A percentile compares a stretch with the other conserved stretches of the same genome.
phyloP scores from a whole-genome alignment of 2,797 vertebrate species.

The Phoebastria nigripes region DNA sequence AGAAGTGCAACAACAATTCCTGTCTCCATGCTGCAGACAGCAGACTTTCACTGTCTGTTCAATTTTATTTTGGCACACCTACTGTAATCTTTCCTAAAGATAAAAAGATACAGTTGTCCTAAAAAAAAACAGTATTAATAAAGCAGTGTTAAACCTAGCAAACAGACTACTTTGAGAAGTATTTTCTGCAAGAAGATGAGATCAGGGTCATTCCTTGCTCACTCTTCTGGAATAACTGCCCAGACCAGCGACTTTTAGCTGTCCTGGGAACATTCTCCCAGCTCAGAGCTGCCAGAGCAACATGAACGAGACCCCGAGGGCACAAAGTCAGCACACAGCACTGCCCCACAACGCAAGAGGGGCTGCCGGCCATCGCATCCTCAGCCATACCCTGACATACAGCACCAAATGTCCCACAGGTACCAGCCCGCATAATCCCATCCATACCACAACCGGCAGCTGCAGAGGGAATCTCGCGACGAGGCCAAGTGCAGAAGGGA shows the following conservation, averaged over 20 bases:
- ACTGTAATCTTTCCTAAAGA: background rate
- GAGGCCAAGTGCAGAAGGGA: background rate
- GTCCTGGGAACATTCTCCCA: background rate
- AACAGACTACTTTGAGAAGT: background rate
- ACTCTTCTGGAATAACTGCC: background rate
- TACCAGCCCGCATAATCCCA: background rate
- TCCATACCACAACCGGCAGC: accelerated
- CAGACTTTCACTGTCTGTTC: background rate
- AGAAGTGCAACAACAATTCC: background rate
- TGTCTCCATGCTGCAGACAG: background rate
- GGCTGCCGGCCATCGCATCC: background rate
- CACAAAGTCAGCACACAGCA: background rate
- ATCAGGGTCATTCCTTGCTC: background rate
- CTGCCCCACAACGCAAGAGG: background rate
- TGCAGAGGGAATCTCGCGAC: accelerated
- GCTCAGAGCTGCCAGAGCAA: background rate
- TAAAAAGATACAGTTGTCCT: background rate
- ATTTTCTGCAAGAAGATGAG: background rate
- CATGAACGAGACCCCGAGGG: background rate
- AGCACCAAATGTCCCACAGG: too few species aligned
- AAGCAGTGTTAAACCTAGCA: background rate
- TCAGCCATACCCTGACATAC: background rate
- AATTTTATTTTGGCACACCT: too few species aligned
- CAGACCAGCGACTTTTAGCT: background rate
- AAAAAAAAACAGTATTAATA: background rate